These are phyloP conservation scores for Drosophila lini DNA, from an alignment of 1,140 invertebrate genomes.

Conservation along the genomic window DNA sequence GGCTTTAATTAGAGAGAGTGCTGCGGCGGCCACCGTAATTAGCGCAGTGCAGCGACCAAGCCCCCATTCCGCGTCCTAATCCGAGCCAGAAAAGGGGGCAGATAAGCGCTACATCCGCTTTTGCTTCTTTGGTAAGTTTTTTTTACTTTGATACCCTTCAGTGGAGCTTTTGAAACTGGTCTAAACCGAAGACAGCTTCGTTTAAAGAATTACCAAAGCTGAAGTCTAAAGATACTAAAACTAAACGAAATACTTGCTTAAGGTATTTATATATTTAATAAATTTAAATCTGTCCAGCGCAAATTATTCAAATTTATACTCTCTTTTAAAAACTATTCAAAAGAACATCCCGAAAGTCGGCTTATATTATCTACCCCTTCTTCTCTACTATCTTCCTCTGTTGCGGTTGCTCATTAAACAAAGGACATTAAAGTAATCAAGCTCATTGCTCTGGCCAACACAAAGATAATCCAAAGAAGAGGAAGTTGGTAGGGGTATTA, in stretches of 20 bases:
- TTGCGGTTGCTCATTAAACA: constrained; percentile 48
- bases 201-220: not conserved
- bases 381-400: constrained; percentile 5
- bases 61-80: constrained; percentile 46
- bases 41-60: constrained; percentile 40
- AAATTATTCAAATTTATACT: not conserved
- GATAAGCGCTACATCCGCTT: constrained; percentile 23
- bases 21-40: constrained; percentile 58
- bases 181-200: not conserved
- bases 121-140: not conserved
- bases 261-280: not conserved
- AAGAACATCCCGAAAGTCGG: not conserved
- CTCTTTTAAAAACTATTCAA: not conserved
- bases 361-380: not conserved
- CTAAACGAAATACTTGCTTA: not conserved
- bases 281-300: not conserved
- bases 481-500: not conserved
- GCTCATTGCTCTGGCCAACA: constrained; percentile 35
- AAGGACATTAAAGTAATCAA: constrained; percentile 59
- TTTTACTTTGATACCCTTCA: constrained; percentile 11
- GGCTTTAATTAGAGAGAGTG: constrained; percentile 74
- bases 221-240: not conserved
- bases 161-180: not conserved
- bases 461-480: constrained; percentile 39
- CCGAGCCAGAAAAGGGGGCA: constrained; percentile 16